phyloP scores from a whole-genome alignment of 1,140 invertebrate genomes.

The Drosophila santomea region DNA sequence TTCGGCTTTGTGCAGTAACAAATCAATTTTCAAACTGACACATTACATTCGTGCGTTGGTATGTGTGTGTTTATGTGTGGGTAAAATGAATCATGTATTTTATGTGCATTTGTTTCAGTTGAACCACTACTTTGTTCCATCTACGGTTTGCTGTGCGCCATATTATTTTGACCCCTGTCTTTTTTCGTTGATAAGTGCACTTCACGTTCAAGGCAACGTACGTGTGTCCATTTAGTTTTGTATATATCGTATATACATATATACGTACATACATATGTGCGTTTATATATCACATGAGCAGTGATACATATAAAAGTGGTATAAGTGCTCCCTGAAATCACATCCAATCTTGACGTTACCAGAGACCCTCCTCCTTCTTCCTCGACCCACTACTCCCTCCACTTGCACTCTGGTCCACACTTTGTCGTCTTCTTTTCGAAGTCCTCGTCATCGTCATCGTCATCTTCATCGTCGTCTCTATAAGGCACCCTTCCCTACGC shows the following conservation, averaged over 20 bases:
- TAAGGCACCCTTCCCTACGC: constrained; percentile 3
- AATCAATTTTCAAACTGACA: constrained; percentile 30
- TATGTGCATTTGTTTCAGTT: constrained; percentile 12
- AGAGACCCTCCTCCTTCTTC: not conserved
- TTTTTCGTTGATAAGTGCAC: constrained; percentile 50
- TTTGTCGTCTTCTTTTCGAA: constrained; percentile 47
- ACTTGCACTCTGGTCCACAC: constrained; percentile 63
- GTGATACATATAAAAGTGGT: constrained; percentile 55
- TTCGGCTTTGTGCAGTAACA: constrained; percentile 19
- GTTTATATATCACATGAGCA: constrained; percentile 33
- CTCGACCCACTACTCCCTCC: not conserved
- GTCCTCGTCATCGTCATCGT: constrained; percentile 43
- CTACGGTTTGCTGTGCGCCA: constrained; percentile 7
- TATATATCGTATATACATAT: constrained; percentile 4
- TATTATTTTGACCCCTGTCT: constrained; percentile 29
- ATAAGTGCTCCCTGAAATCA: constrained; percentile 77
- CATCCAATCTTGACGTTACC: constrained; percentile 50
- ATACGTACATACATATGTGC: not conserved
- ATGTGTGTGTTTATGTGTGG: not conserved
- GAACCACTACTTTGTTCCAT: constrained; percentile 1
- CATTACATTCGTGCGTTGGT: not conserved
- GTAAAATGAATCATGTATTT: constrained; percentile 16
- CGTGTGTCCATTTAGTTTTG: constrained; percentile 50
- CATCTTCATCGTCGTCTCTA: constrained; percentile 30
- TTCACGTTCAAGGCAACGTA: constrained; percentile 43